Percentiles rank a stretch among this genome's conserved stretches.
phyloP scores from a whole-genome alignment of 2,797 vertebrate genomes.

The Eupleurogrammus muticus region DNA sequence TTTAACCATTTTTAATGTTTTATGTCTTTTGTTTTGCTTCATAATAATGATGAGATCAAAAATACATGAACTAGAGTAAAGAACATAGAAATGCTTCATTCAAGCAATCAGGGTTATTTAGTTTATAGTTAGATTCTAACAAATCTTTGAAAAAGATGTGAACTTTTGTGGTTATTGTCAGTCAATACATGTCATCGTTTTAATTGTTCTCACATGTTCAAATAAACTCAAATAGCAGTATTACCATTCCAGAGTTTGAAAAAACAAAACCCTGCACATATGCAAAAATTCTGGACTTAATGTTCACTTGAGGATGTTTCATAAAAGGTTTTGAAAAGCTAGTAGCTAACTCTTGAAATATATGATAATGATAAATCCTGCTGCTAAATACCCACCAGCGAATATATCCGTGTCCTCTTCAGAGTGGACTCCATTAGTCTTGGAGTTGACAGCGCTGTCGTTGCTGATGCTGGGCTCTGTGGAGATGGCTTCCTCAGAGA shows the following conservation, averaged over 20 bases:
- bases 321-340: background rate
- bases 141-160: background rate
- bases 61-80: background rate
- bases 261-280: background rate
- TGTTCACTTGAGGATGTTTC: too few species aligned
- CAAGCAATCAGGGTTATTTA: background rate
- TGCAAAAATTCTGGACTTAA: background rate
- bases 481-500: slow-evolving; percentile 70
- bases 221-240: background rate
- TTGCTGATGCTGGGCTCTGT: slow-evolving; percentile 49
- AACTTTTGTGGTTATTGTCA: background rate
- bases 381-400: slow-evolving; percentile 81
- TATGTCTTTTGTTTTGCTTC: too few species aligned
- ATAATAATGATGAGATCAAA: too few species aligned
- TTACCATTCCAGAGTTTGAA: background rate
- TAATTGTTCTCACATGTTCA: background rate
- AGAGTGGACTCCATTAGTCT: slow-evolving; percentile 86
- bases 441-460: slow-evolving; percentile 82
- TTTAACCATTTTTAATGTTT: too few species aligned
- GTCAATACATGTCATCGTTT: background rate
- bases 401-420: slow-evolving; percentile 92
- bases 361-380: background rate
- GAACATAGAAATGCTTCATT: background rate
- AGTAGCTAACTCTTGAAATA: background rate
- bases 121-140: background rate